These are phyloP conservation scores for Paramuricea clavata DNA, from an alignment of 92 coral and sea anemone species.

Conservation along the genomic window DNA sequence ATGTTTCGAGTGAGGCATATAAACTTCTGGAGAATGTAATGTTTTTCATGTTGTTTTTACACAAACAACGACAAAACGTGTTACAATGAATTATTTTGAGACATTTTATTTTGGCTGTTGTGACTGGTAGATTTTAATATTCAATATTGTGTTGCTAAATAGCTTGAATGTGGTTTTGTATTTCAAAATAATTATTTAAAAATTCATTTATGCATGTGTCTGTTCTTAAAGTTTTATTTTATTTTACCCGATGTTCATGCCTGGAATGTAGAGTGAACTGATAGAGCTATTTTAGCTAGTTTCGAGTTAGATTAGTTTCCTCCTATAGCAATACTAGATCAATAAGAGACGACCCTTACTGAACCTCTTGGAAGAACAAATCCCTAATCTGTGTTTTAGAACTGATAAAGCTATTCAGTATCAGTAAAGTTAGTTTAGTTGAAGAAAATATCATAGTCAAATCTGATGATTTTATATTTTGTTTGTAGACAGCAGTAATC, in stretches of 20 bases:
- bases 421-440: neutral
- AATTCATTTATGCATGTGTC: neutral
- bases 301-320: too few species aligned
- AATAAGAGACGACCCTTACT: too few species aligned
- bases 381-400: too few species aligned
- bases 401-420: too few species aligned
- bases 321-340: too few species aligned
- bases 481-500: constrained; percentile 81
- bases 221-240: neutral
- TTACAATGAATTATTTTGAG: neutral
- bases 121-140: neutral
- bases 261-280: too few species aligned
- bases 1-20: too few species aligned
- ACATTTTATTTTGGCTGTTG: neutral
- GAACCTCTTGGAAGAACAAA: too few species aligned
- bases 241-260: too few species aligned
- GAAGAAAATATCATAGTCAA: neutral
- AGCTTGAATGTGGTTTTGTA: neutral
- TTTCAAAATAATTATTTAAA: neutral
- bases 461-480: neutral
- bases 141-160: neutral
- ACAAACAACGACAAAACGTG: neutral
- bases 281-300: too few species aligned
- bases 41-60: too few species aligned
- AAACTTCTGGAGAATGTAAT: too few species aligned